phyloP scores from a whole-genome alignment of 2,888 invertebrate genomes.

The Cheilosia urbana region DNA sequence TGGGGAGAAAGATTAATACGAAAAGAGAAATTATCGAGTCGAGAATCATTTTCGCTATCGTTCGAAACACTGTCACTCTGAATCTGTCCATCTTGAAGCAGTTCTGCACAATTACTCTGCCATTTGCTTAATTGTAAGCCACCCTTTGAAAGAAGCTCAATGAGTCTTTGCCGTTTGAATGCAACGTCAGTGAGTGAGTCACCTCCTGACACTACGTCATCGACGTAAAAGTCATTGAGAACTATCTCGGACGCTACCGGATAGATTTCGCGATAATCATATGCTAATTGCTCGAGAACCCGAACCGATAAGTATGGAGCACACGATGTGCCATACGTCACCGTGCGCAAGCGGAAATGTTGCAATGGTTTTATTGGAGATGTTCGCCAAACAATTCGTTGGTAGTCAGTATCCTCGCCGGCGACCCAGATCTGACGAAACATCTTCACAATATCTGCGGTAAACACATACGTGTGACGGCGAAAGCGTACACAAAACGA shows the following conservation, averaged over 20 bases:
- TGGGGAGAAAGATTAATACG: constrained; percentile 9
- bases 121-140: constrained; percentile 47
- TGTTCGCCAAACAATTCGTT: constrained; percentile 72
- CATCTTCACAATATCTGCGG: constrained; percentile 73
- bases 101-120: constrained; percentile 17
- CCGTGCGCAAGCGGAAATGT: constrained; percentile 58
- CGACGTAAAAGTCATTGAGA: constrained; percentile 57
- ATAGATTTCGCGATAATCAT: constrained; percentile 35
- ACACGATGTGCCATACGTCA: constrained; percentile 72
- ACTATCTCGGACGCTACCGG: constrained; percentile 56
- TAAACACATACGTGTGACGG: constrained; percentile 52
- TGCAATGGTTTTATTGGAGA: constrained; percentile 15
- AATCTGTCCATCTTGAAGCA: neutral
- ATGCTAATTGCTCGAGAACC: constrained; percentile 54
- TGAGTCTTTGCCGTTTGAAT: constrained; percentile 13
- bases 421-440: constrained; percentile 65
- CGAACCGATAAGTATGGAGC: constrained; percentile 65
- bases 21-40: constrained; percentile 42
- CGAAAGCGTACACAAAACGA: constrained; percentile 47
- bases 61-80: too few relatives aligned
- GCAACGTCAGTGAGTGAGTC: constrained; percentile 39
- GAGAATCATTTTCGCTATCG: constrained; percentile 3
- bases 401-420: constrained; percentile 47
- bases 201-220: constrained; percentile 58
- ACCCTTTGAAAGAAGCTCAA: constrained; percentile 25